A percentile compares a stretch with the other conserved stretches of the same genome.
These are phyloP conservation scores for Acridotheres tristis DNA, from an alignment of 2,797 vertebrate genomes.

Conservation along the genomic window DNA sequence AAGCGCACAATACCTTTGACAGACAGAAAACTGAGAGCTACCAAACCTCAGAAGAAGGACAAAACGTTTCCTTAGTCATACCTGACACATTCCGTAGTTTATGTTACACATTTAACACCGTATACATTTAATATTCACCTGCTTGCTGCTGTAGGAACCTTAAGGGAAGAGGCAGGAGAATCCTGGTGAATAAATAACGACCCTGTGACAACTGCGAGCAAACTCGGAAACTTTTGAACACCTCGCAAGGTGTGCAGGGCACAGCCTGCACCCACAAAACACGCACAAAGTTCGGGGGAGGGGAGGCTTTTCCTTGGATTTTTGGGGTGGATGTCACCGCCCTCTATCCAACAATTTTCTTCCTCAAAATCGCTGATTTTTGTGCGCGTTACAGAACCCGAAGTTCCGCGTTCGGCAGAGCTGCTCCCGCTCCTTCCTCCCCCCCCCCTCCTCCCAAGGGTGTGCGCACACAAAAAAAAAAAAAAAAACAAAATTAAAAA, in stretches of 20 bases:
- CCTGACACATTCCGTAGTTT: rapidly evolving
- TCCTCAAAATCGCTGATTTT: not conserved
- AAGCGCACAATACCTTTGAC: not conserved
- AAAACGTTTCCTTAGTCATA: not conserved
- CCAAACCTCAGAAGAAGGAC: not conserved
- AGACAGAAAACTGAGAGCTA: not conserved
- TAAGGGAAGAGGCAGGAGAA: rapidly evolving
- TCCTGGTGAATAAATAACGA: not conserved
- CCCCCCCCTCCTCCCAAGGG: too few relatives aligned
- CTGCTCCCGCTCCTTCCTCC: not conserved
- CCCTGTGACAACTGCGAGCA: not conserved
- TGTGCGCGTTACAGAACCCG: rapidly evolving
- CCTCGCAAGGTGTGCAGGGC: not conserved
- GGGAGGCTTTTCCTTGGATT: rapidly evolving
- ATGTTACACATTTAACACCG: rapidly evolving
- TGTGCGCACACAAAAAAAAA: too few relatives aligned
- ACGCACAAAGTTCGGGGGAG: not conserved
- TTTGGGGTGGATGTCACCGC: rapidly evolving
- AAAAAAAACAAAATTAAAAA: too few relatives aligned
- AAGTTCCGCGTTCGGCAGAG: not conserved
- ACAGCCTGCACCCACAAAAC: not conserved
- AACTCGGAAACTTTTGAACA: not conserved
- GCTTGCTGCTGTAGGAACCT: not conserved
- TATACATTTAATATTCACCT: rapidly evolving
- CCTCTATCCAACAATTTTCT: rapidly evolving